phyloP scores from a whole-genome alignment of 2,113 vertebrate genomes.

The Sphaerodactylus townsendi region DNA sequence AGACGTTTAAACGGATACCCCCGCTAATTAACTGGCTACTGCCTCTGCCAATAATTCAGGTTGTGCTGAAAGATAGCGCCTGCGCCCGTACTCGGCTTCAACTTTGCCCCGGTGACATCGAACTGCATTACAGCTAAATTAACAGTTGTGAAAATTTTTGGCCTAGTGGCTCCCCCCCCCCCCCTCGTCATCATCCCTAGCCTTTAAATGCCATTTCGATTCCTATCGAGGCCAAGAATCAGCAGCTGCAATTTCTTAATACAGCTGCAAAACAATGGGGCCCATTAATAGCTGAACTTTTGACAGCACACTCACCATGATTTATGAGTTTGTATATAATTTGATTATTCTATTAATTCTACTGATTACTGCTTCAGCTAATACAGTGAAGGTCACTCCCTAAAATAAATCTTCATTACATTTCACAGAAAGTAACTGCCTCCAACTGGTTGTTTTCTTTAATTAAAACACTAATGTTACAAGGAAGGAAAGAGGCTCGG shows the following conservation, averaged over 20 bases:
- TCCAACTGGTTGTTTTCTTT: constrained; percentile 86
- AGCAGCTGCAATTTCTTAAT: constrained; percentile 78
- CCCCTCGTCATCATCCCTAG: constrained; percentile 47
- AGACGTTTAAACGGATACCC: constrained; percentile 79
- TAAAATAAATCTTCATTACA: constrained; percentile 89
- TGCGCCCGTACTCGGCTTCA: constrained; percentile 68
- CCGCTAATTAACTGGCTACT: constrained; percentile 78
- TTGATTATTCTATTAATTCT: constrained; percentile 94
- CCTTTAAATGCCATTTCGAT: constrained; percentile 83
- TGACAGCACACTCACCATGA: constrained; percentile 81
- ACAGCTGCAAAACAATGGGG: constrained; percentile 81
- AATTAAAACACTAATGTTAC: constrained; percentile 88
- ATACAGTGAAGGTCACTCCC: constrained; percentile 86
- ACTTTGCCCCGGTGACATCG: constrained; percentile 79
- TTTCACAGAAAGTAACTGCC: constrained; percentile 82
- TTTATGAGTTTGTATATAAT: constrained; percentile 91
- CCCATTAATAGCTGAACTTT: constrained; percentile 79
- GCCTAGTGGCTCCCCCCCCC: constrained; percentile 50
- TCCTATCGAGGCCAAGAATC: constrained; percentile 78
- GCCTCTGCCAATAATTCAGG: constrained; percentile 71
- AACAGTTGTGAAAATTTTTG: constrained; percentile 81
- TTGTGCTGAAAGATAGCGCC: constrained; percentile 73
- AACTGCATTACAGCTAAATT: constrained; percentile 80
- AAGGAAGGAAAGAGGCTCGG: constrained; percentile 76
- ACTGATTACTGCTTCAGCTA: constrained; percentile 85